These are phyloP conservation scores for Himalopsyche tibetana DNA, from an alignment of 2,888 invertebrate genomes.

Conservation along the genomic window DNA sequence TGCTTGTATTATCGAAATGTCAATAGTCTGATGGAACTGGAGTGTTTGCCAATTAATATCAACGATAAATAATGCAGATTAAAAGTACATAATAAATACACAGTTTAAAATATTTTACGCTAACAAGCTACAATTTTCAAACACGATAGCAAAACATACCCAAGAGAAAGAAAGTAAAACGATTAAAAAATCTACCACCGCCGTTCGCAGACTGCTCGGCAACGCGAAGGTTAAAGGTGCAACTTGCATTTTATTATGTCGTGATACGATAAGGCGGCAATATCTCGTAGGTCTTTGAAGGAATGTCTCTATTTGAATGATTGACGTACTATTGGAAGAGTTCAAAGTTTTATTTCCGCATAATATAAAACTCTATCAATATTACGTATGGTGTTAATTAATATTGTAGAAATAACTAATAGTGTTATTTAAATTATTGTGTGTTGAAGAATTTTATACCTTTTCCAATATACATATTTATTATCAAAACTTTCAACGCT, in stretches of 20 bases:
- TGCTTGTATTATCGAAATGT: no score
- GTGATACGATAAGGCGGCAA: constrained; percentile 25
- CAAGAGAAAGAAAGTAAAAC: constrained; percentile 32
- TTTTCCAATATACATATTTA: no score
- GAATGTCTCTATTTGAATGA: constrained; percentile 34
- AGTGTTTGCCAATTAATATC: not conserved
- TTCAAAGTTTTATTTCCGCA: not conserved
- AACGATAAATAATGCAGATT: no score
- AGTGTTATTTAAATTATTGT: no score
- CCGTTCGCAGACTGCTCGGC: not conserved
- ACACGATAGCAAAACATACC: constrained; percentile 8
- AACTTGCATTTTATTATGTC: constrained; percentile 5
- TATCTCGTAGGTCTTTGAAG: not conserved
- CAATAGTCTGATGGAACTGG: no score
- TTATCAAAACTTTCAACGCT: no score
- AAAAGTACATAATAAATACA: not conserved
- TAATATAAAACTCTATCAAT: not conserved
- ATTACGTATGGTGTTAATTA: not conserved
- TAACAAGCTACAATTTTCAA: constrained; percentile 57
- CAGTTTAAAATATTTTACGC: not conserved
- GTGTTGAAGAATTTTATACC: no score
- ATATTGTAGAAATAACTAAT: no score
- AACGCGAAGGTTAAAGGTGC: constrained; percentile 13
- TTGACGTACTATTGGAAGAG: not conserved
- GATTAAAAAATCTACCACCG: not conserved